These are phyloP conservation scores for Mobula hypostoma DNA, from an alignment of 2,113 vertebrate genomes.

Conservation along the genomic window DNA sequence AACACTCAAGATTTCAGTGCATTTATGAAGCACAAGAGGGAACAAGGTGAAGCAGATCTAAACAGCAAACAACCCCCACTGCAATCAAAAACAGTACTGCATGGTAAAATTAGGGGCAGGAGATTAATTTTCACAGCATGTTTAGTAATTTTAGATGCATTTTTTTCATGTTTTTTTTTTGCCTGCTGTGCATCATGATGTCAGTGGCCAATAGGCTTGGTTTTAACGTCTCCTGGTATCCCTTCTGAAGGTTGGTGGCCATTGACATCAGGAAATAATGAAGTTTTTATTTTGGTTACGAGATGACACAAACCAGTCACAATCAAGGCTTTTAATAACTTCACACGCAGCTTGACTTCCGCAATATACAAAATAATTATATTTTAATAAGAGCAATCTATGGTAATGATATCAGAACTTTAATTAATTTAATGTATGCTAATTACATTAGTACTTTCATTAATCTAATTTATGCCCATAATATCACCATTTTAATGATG, in stretches of 20 bases:
- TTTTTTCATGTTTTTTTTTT: neutral
- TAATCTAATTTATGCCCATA: conserved; percentile 30
- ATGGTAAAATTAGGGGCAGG: neutral
- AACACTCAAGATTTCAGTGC: neutral
- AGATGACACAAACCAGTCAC: neutral
- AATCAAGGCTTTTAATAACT: conserved; percentile 18
- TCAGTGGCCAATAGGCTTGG: neutral
- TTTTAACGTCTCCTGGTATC: neutral
- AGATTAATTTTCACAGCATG: conserved; percentile 10
- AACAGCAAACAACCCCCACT: conserved; percentile 2
- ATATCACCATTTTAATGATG: conserved; percentile 21
- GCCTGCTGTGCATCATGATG: neutral
- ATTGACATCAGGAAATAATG: neutral
- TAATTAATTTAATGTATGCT: conserved; percentile 30
- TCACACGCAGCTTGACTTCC: neutral
- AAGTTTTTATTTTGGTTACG: neutral
- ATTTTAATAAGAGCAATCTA: conserved; percentile 34
- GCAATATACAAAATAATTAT: conserved; percentile 30
- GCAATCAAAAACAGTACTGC: neutral
- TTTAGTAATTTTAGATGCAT: neutral
- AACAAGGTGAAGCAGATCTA: neutral
- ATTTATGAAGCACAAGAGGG: neutral
- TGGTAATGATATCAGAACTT: conserved; percentile 33
- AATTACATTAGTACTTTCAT: conserved; percentile 1
- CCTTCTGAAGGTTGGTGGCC: neutral